Evolutionary conservation across 2,113 vertebrate genomes (phyloP).

Genomic region (Onychostoma macrolepis): DNA sequence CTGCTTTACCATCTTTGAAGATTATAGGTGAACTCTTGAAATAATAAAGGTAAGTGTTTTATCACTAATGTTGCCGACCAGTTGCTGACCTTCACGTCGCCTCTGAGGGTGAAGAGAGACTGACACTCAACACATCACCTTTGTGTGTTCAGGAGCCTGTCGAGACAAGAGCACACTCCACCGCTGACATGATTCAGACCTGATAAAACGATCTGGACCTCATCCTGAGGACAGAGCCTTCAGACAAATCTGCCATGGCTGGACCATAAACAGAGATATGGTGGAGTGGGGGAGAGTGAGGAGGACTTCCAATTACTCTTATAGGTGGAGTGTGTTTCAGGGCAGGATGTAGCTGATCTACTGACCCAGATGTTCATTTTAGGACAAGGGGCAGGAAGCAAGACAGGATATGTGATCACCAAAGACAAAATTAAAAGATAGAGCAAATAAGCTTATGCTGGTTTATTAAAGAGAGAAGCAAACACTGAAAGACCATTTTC

Average conservation of each 20-base stretch:
- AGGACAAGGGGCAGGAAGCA: conserved; percentile 31
- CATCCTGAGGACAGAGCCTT: neutral
- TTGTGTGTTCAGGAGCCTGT: conserved; percentile 11
- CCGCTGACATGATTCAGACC: neutral
- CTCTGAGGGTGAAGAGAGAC: neutral
- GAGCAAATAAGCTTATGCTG: neutral
- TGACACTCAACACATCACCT: neutral
- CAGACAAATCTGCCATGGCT: neutral
- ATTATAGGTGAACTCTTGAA: neutral
- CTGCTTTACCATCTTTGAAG: neutral
- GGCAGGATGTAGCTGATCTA: conserved; percentile 34
- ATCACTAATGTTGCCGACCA: neutral
- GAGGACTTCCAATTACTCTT: neutral
- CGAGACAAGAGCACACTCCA: conserved; percentile 23
- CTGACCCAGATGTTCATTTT: conserved; percentile 40
- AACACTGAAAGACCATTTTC: no score
- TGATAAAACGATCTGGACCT: neutral
- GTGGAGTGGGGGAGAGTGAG: neutral
- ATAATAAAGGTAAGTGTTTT: neutral
- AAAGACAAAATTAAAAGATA: neutral
- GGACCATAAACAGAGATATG: neutral
- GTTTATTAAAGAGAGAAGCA: neutral
- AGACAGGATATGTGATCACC: conserved; percentile 43
- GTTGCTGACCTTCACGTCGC: neutral
- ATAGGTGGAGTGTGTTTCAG: neutral